Conservation (phyloP, 2,797 vertebrate genomes). For the Poeciliopsis gracilis region DNA sequence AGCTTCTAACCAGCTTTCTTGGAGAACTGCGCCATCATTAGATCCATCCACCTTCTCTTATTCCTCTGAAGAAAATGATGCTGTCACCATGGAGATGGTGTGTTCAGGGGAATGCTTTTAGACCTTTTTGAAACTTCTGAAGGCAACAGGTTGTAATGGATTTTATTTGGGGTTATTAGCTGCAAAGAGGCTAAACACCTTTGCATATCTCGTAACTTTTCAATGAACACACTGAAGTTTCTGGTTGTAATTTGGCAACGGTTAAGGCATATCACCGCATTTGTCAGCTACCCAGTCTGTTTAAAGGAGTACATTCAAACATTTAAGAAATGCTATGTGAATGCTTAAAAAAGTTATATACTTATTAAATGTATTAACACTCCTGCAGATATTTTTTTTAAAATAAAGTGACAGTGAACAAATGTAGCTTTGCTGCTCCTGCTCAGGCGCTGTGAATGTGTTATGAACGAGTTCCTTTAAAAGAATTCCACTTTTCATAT, state of each 20-base stretch:
- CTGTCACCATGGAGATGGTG: background rate
- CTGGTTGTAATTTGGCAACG: background rate
- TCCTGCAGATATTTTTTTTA: background rate
- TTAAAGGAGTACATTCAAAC: background rate
- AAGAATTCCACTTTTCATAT: constrained; percentile 33
- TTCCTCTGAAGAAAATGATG: no score
- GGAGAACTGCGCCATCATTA: background rate
- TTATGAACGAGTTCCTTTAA: constrained; percentile 44
- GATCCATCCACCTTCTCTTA: background rate
- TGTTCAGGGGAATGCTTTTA: background rate
- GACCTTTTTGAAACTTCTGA: no score
- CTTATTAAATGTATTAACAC: background rate
- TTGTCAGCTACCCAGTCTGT: background rate
- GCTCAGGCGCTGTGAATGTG: constrained; percentile 62
- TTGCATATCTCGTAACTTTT: background rate
- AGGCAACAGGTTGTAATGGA: background rate
- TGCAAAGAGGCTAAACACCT: background rate
- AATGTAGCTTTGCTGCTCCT: constrained; percentile 39
- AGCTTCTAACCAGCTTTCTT: no score
- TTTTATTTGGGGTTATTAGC: background rate
- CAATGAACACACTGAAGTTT: background rate
- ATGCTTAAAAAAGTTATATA: background rate
- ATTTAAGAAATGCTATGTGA: background rate
- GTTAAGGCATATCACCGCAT: background rate
- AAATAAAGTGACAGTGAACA: constrained; percentile 3